Evolutionary conservation across 2,797 vertebrate genomes (phyloP).

Genomic region (Halcyon chelicuti): DNA sequence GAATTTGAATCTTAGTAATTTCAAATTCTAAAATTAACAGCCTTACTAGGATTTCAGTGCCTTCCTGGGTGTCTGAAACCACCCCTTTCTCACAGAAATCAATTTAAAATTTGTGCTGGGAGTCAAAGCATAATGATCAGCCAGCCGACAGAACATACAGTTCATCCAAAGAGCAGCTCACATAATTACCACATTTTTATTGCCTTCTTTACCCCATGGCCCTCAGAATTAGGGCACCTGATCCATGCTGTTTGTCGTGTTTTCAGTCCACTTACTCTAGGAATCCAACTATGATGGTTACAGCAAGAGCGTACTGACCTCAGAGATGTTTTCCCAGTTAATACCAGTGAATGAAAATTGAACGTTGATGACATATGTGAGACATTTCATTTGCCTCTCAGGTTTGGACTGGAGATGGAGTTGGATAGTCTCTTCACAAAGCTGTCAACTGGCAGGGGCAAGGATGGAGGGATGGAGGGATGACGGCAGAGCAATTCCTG

Average conservation of each 20-base stretch:
- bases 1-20: background rate
- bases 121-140: background rate
- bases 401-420: background rate
- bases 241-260: background rate
- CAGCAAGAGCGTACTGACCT: background rate
- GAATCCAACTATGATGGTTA: background rate
- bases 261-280: background rate
- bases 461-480: background rate
- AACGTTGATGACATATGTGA: background rate
- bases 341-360: background rate
- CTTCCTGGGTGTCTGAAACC: background rate
- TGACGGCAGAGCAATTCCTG: background rate
- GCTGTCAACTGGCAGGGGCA: background rate
- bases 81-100: background rate
- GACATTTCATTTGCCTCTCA: background rate
- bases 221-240: background rate
- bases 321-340: background rate
- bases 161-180: background rate
- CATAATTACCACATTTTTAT: background rate
- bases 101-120: background rate
- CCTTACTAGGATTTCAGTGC: background rate
- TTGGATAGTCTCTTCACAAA: background rate
- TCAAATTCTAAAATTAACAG: background rate
- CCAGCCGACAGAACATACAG: background rate
- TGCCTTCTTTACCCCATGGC: background rate